Evolutionary conservation across 2,888 invertebrate species (phyloP), one percentile per base, ranked within the genome.

Genomic region (Eretmocerus hayati): DNA sequence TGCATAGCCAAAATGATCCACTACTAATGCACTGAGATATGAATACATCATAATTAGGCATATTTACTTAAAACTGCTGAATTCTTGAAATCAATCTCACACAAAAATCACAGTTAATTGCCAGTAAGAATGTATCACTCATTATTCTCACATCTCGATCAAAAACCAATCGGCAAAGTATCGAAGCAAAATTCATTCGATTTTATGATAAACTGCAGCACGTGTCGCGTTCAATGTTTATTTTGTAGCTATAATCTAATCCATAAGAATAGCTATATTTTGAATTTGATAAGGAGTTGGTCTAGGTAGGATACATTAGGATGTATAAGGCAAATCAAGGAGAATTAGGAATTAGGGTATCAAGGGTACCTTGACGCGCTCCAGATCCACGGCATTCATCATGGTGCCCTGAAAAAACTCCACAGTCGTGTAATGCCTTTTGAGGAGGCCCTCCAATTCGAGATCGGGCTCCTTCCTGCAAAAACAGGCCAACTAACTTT

Each of bases 371-470:
- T 97, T 97, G 80, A 99, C 97, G 80, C 99, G 82, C 77, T 96
- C 94, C 85, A 99, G 87, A 84, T 99, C 99, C 80, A 97, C 94
- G 72, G 97, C 95, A 81, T 97, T 97, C 97, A 99, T 99, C 84
- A 99, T 97, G 75, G 96, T 95, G 78, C 99, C 99, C 86, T 97
- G 97, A 90, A 99, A 99, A 88, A 99, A 99, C 86, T 95, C 94
- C 84, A 96, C 99, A 76, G 97, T 97, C 72, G 99, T 99, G 85
- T 99, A 99, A 86, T 99, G 97, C 75, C 99, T 87, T 81, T 99
- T 99, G 79, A 99, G 91, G 72, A 99, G 86, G 76, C 99, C 97
- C 79, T 99, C 97, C 82, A 99, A 83, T 80, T 99, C 97, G 81
- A 99, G 85, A 81, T 99, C 99, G 71, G 99, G 99, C 79, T 96